Conservation (phyloP, 2,888 invertebrate species). For the Athalia cordata region DNA sequence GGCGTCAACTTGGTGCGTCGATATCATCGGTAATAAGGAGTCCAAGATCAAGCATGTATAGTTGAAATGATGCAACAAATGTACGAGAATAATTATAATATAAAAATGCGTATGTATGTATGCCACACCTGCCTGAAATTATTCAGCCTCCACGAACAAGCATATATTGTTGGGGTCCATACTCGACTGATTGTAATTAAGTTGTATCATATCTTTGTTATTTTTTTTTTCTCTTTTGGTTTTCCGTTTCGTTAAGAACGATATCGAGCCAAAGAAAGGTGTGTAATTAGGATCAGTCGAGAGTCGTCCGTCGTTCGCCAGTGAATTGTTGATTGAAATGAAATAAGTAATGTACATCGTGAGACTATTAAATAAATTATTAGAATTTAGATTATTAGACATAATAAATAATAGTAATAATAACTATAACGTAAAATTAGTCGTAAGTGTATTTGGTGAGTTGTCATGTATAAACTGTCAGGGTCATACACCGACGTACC, state of each 20-base stretch:
- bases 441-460: conserved; percentile 34
- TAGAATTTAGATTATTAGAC: conserved; percentile 38
- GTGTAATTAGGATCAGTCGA: conserved; percentile 24
- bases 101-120: not conserved
- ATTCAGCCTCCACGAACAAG: conserved; percentile 24
- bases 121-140: not conserved
- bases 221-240: no score
- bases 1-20: no score
- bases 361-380: conserved; percentile 34
- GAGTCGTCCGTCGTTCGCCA: conserved; percentile 1
- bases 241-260: no score
- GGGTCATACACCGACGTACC: conserved; percentile 38
- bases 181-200: conserved; percentile 22
- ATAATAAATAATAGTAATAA: not conserved
- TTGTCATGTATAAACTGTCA: conserved; percentile 36
- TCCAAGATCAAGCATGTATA: not conserved
- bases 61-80: not conserved
- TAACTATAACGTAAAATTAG: conserved; percentile 20
- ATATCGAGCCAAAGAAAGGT: not conserved
- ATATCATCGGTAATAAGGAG: not conserved
- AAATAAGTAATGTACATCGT: conserved; percentile 33
- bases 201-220: conserved; percentile 1
- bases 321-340: conserved; percentile 23
- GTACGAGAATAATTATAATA: conserved; percentile 6
- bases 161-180: conserved; percentile 1